These are phyloP conservation scores for Enteromius fasciolatus DNA, from an alignment of 2,797 vertebrate genomes.

Conservation along the genomic window DNA sequence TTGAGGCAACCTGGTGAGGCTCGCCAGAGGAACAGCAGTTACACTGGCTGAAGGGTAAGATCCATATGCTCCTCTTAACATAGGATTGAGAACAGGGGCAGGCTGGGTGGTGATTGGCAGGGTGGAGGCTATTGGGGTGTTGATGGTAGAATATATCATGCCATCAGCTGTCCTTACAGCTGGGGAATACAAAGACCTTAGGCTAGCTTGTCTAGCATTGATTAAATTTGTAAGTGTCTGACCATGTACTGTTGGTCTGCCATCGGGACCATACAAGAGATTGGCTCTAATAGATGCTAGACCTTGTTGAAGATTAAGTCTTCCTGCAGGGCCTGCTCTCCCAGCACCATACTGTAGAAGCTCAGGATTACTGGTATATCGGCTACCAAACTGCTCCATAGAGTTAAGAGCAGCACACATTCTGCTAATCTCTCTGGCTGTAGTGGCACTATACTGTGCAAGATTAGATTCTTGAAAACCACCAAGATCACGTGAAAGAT, in stretches of 20 bases:
- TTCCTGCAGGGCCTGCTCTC: slow-evolving; percentile 74
- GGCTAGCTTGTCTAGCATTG: slow-evolving; percentile 82
- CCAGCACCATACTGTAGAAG: slow-evolving; percentile 83
- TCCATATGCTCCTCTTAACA: slow-evolving; percentile 89
- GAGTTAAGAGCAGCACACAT: slow-evolving; percentile 98
- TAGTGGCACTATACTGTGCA: slow-evolving; percentile 97
- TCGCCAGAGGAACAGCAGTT: slow-evolving; percentile 90
- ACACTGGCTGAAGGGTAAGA: slow-evolving; percentile 83
- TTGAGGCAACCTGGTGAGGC: slow-evolving; percentile 89
- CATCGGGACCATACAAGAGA: slow-evolving; percentile 88
- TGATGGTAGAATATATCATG: slow-evolving; percentile 99
- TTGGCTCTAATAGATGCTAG: slow-evolving; percentile 84
- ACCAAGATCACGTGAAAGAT: slow-evolving; percentile 80
- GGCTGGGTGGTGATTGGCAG: slow-evolving; percentile 99
- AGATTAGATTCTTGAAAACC: slow-evolving; percentile 91
- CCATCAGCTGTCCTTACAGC: slow-evolving; percentile 92
- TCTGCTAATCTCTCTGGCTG: slow-evolving; percentile 95
- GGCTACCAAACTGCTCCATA: slow-evolving; percentile 91
- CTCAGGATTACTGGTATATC: slow-evolving; percentile 84
- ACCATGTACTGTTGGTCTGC: slow-evolving; percentile 76
- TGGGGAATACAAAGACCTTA: slow-evolving; percentile 90
- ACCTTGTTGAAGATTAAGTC: slow-evolving; percentile 82
- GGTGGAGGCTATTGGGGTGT: slow-evolving; percentile 96
- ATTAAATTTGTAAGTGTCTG: slow-evolving; percentile 86
- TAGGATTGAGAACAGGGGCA: slow-evolving; percentile 85